Evolutionary conservation across 2,113 vertebrate species (phyloP).

Genomic region (Archilochus colubris): DNA sequence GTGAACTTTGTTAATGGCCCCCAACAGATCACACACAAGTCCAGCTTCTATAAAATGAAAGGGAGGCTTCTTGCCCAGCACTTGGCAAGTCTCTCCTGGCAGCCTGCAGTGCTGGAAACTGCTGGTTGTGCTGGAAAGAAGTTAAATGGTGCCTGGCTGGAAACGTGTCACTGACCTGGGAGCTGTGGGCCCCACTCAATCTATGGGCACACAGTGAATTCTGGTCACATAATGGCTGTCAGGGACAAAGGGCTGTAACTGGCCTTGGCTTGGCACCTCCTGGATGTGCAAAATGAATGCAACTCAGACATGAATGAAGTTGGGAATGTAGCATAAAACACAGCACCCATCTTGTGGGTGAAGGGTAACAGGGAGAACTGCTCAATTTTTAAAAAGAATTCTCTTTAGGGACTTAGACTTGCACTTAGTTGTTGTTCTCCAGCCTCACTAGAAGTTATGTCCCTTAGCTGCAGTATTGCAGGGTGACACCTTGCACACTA

Average conservation of each 20-base stretch:
- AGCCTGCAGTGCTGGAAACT: not conserved
- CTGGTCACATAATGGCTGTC: not conserved
- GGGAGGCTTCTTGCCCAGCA: not conserved
- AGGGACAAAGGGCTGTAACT: not conserved
- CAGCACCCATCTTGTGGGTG: not conserved
- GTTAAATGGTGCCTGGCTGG: not conserved
- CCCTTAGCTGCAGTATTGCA: not conserved
- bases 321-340: not conserved
- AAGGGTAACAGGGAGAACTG: not conserved
- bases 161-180: not conserved
- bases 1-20: not conserved
- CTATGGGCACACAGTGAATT: not conserved
- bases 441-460: not conserved
- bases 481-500: not conserved
- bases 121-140: not conserved
- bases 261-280: not conserved
- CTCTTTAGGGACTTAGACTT: not conserved
- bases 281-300: not conserved
- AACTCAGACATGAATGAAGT: not conserved
- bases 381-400: not conserved
- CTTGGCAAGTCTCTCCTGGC: not conserved
- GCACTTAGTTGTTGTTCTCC: not conserved
- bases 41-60: conserved; percentile 8
- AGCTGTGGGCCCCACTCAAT: not conserved
- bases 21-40: not conserved